Base-by-base conservation (phyloP, 2,888 invertebrate species). In the Oscheius sp. region DNA sequence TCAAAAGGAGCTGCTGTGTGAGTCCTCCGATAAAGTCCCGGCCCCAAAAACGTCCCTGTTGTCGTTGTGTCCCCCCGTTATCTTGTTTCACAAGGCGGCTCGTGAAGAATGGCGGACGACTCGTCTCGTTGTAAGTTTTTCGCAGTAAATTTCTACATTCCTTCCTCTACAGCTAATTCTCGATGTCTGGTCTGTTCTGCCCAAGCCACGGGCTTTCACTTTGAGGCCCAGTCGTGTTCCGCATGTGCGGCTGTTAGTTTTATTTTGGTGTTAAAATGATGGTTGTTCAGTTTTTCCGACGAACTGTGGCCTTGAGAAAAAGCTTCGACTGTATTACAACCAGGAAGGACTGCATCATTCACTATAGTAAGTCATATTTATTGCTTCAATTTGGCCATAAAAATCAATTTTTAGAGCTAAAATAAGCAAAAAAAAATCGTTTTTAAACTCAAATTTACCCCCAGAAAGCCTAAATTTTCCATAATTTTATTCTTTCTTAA, bases 161-260 rank as follows among this genome's bases (percentile, higher is more conserved):
- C 42, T n/a, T 10, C 4, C 33, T 33, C 29, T 61, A 27, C 42
- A 64, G 55, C 29, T 4, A 42, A 53, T 5, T 55, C 66, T 5
- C 23, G 75, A 52, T 78, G 78, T 66, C 65, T 73, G 0, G 70
- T 78, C 8, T 78, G 78, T 29, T 31, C 63, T n/a, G 84, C 85
- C 0, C 83, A 84, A 71, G 85, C 85, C 5, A 84, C 85, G 20
- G 85, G 85, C 1, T 84, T 78, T 27, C 85, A 85, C 64, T 85
- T 85, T 58, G 82, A 80, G 17, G 85, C 82, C 1, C 84, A 85
- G 69, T 77, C 79, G 2, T 84, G 82, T 48, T 77, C 74, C 0
- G 84, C 84, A 1, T 84, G 84, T 58, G 83, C 84, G 10, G 84
- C 85, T 6, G n/a, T n/a, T n/a, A n/a, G n/a, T n/a, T n/a, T n/a